phyloP scores from a whole-genome alignment of 2,888 invertebrate genomes.

The Crepidodera aurea region DNA sequence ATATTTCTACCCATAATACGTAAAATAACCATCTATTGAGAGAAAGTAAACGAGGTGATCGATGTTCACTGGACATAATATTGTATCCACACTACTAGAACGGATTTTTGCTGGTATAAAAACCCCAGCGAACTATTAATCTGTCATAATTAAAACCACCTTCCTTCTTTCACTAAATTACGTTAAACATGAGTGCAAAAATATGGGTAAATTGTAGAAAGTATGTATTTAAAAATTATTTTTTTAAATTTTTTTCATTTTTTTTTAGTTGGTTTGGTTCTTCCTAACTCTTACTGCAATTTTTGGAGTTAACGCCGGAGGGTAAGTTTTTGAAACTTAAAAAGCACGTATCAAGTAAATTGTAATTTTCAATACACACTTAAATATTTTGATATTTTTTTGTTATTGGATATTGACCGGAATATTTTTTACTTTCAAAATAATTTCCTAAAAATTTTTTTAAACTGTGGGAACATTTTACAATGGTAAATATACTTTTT shows the following conservation, averaged over 20 bases:
- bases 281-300: conserved; percentile 39
- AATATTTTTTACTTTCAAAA: no score
- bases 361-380: no score
- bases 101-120: conserved; percentile 18
- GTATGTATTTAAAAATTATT: not conserved
- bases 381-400: no score
- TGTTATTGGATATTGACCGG: no score
- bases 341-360: no score
- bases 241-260: conserved; percentile 26
- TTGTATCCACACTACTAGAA: not conserved
- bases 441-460: no score
- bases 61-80: not conserved
- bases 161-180: conserved; percentile 13
- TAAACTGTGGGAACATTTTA: no score
- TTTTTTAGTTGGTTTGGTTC: conserved; percentile 46
- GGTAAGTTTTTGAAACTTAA: no score
- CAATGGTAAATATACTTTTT: no score
- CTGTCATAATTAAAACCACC: conserved; percentile 23
- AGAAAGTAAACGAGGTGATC: not conserved
- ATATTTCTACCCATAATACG: no score
- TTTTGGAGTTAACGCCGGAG: conserved; percentile 41
- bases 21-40: not conserved
- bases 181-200: conserved; percentile 35
- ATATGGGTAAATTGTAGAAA: conserved; percentile 42
- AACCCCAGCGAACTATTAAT: conserved; percentile 22